Conservation (phyloP, 1,140 invertebrate genomes). For the Ridgeia piscesae region DNA sequence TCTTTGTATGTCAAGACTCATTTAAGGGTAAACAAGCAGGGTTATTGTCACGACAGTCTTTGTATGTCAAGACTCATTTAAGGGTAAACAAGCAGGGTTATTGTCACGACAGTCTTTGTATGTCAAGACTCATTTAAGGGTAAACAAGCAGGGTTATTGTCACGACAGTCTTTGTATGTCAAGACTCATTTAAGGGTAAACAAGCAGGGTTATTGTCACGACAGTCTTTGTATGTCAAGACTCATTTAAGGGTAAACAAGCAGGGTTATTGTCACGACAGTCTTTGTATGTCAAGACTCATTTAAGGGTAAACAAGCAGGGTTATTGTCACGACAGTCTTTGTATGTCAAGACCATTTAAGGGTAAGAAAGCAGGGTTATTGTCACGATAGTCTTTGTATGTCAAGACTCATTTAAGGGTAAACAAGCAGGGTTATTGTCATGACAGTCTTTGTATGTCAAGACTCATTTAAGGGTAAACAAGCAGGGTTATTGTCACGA, state of each 20-base stretch:
- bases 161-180: not conserved
- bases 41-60: not conserved
- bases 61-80: no score
- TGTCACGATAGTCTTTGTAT: not conserved
- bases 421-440: not conserved
- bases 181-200: not conserved
- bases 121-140: no score
- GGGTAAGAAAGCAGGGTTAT: not conserved
- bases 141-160: not conserved
- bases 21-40: not conserved
- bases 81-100: not conserved
- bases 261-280: not conserved
- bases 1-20: no score
- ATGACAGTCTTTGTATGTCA: not conserved
- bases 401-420: no score
- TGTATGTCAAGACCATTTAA: no score
- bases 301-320: not conserved
- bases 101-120: not conserved
- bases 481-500: not conserved
- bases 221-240: not conserved
- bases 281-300: no score
- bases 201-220: not conserved
- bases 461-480: not conserved
- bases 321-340: not conserved
- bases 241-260: not conserved